phyloP scores from a whole-genome alignment of 2,888 invertebrate species.

The Eurytoma adleriae region DNA sequence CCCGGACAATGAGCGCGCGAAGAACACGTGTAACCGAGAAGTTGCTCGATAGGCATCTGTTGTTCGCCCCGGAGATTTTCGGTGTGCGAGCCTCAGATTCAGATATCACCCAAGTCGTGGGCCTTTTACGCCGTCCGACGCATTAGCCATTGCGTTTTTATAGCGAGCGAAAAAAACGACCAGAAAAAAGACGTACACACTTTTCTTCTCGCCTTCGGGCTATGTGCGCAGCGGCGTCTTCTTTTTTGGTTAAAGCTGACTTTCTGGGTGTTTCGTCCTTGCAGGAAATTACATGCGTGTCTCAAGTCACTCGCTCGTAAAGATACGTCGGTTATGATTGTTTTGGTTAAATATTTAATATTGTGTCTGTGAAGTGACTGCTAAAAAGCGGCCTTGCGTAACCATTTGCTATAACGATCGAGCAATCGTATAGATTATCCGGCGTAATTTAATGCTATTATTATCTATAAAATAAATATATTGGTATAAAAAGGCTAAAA shows the following conservation, averaged over 20 bases:
- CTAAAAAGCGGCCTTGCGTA: conserved; percentile 2
- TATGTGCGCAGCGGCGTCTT: too few relatives aligned
- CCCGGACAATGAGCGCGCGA: conserved; percentile 5
- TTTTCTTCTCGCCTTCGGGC: conserved; percentile 19
- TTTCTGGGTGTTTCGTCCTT: conserved; percentile 21
- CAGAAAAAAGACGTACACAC: neutral
- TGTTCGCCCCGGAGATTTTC: conserved; percentile 5
- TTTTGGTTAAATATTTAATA: conserved; percentile 12
- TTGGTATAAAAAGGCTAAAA: too few relatives aligned
- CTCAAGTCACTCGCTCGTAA: neutral
- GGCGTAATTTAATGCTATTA: too few relatives aligned
- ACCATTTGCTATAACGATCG: neutral
- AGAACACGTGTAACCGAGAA: conserved; percentile 47
- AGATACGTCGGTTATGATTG: neutral
- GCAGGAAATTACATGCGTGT: conserved; percentile 21
- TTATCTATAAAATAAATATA: too few relatives aligned
- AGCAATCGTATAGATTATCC: too few relatives aligned
- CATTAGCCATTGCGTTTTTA: conserved; percentile 26
- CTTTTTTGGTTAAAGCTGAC: conserved; percentile 4
- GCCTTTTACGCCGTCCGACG: neutral
- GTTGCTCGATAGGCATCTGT: conserved; percentile 44
- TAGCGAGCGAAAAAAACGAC: neutral
- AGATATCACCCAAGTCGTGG: conserved; percentile 46
- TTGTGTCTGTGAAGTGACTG: neutral
- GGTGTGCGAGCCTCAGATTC: conserved; percentile 36